These are phyloP conservation scores for Thymallus thymallus DNA, from an alignment of 2,113 vertebrate genomes.

Conservation along the genomic window DNA sequence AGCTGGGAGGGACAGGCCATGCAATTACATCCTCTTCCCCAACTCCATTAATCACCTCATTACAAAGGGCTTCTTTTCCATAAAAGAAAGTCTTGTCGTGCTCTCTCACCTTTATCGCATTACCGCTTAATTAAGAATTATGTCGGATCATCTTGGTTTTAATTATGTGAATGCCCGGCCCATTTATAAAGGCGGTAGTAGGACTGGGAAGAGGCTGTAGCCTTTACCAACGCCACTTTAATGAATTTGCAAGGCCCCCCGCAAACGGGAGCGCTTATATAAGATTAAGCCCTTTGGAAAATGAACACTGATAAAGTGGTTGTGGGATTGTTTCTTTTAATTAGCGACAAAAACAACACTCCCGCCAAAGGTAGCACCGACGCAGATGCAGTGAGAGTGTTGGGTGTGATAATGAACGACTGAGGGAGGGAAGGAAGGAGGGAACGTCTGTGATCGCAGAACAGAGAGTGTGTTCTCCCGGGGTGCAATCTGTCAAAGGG, in stretches of 20 bases:
- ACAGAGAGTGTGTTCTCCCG: conserved; percentile 22
- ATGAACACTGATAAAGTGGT: conserved; percentile 58
- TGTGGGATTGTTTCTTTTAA: conserved; percentile 52
- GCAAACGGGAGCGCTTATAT: conserved; percentile 66
- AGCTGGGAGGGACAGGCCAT: conserved; percentile 51
- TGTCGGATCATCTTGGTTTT: conserved; percentile 83
- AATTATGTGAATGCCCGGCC: conserved; percentile 79
- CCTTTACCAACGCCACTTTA: conserved; percentile 56
- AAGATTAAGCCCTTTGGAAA: conserved; percentile 57
- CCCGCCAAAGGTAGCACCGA: conserved; percentile 11
- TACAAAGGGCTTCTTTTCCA: conserved; percentile 69
- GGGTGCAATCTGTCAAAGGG: conserved; percentile 29
- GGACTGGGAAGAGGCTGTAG: conserved; percentile 46
- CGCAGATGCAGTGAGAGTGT: conserved; percentile 1
- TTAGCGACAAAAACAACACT: conserved; percentile 35
- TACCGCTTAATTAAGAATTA: conserved; percentile 92
- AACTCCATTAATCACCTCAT: conserved; percentile 82
- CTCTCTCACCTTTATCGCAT: conserved; percentile 82
- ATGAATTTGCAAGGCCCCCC: conserved; percentile 71
- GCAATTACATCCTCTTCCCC: conserved; percentile 77
- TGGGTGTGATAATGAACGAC: conserved; percentile 42
- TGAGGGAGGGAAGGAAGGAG: not conserved
- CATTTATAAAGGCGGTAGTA: conserved; percentile 73
- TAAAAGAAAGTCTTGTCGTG: conserved; percentile 63
- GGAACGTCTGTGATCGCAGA: conserved; percentile 1